Conservation (phyloP, 1,140 invertebrate genomes). For the Chironomus tepperi region DNA sequence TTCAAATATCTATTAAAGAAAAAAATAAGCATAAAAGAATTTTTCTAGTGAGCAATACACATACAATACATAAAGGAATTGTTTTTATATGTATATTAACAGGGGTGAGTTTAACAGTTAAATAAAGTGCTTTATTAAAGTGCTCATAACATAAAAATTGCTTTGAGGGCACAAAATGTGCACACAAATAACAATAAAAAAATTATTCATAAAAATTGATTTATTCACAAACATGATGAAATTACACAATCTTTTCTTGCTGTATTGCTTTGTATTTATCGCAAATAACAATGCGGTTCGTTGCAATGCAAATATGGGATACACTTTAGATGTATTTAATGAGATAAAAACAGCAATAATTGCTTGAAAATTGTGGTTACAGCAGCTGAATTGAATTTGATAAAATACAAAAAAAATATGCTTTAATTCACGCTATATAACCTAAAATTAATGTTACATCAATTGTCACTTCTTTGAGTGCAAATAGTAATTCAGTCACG, state of each 20-base stretch:
- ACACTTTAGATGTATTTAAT: neutral
- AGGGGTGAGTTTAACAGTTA: constrained; percentile 7
- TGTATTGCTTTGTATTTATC: neutral
- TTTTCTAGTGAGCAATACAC: neutral
- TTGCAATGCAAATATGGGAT: neutral
- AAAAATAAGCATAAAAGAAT: neutral
- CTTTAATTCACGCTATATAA: neutral
- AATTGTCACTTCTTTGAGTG: neutral
- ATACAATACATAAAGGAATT: too few species aligned
- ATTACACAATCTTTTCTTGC: constrained; percentile 15
- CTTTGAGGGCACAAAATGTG: neutral
- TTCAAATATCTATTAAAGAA: neutral
- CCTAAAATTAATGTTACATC: neutral
- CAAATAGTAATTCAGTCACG: constrained; percentile 14
- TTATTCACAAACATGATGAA: neutral
- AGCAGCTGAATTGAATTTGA: neutral
- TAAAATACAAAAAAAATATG: neutral
- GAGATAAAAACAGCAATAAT: neutral
- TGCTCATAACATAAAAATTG: neutral
- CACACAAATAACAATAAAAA: neutral
- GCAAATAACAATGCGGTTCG: neutral
- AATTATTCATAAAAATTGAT: neutral
- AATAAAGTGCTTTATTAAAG: neutral
- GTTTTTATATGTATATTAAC: too few species aligned
- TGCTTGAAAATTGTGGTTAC: constrained; percentile 6